Evolutionary conservation across 23 tunicate genomes (phyloP), one percentile per base, ranked within the genome.

Genomic region (Phallusia fumigata): DNA sequence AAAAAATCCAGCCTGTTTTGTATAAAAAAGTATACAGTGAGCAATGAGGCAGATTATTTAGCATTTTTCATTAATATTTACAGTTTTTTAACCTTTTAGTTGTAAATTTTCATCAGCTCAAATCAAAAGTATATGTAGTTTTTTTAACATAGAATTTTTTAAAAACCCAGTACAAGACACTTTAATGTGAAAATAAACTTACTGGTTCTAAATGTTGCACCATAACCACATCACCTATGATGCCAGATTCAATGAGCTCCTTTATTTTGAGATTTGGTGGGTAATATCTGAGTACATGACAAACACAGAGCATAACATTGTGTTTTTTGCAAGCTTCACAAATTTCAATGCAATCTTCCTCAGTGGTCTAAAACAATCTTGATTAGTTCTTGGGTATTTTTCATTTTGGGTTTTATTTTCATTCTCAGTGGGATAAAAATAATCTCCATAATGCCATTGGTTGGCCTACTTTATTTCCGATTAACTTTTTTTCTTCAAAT

Each of bases 131-230:
- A n/a, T n/a, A n/a, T n/a, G n/a, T n/a, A n/a, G n/a, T n/a, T n/a
- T n/a, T n/a, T n/a, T n/a, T n/a, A n/a, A n/a, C n/a, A n/a, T n/a
- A n/a, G n/a, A n/a, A n/a, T n/a, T n/a, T n/a, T n/a, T n/a, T n/a
- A n/a, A n/a, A n/a, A 40, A 40, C 47, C 5, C 5, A 10, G 47
- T 10, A 40, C 10, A 10, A 40, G 8, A 40, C 47, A 40, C 8
- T 40, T 40, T 40, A 40, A 10, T 3, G 10, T n/a, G 10, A 3
- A 40, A 40, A 40, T 40, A 40, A 40, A 40, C 47, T 10, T 74
- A 87, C 95, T 35, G 95, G 95, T 85, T 90, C 95, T 13, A 85
- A 30, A 49, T 90, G 95, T 53, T 90, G 95, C 34, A 90, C 85
- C 32, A 65, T 81, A 30, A 85, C 86, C 35, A 90, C 83, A 65